Conservation (phyloP, 2,888 invertebrate genomes). For the Xylocampa areola region DNA sequence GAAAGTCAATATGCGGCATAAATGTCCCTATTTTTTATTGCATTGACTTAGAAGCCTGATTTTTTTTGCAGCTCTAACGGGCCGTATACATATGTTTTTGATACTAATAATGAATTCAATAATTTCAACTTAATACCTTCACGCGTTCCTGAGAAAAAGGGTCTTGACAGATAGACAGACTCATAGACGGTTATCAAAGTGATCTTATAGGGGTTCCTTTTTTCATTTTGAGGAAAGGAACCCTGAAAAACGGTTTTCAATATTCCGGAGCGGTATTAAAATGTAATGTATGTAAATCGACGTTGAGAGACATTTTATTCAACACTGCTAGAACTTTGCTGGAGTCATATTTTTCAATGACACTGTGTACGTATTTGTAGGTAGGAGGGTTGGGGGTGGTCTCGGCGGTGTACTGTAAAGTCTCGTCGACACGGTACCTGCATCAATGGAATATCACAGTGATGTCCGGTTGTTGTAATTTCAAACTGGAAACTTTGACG, state of each 20-base stretch:
- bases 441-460: constrained; percentile 54
- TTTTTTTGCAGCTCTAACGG: too few relatives aligned
- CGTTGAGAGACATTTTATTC: constrained; percentile 32
- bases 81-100: too few relatives aligned
- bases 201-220: too few relatives aligned
- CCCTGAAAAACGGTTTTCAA: constrained; percentile 14
- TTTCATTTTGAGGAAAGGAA: too few relatives aligned
- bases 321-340: constrained; percentile 30
- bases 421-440: constrained; percentile 61
- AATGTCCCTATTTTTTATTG: too few relatives aligned
- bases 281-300: constrained; percentile 6
- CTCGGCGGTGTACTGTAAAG: constrained; percentile 61
- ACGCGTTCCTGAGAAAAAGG: too few relatives aligned
- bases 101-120: too few relatives aligned
- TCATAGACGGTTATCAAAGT: too few relatives aligned
- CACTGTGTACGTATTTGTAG: constrained; percentile 47
- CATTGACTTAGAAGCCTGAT: too few relatives aligned
- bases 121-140: too few relatives aligned
- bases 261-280: constrained; percentile 15
- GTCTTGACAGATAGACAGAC: too few relatives aligned
- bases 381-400: constrained; percentile 43
- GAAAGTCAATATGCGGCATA: too few relatives aligned
- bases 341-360: constrained; percentile 57
- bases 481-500: constrained; percentile 42
- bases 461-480: constrained; percentile 42